phyloP scores from a whole-genome alignment of 2,888 invertebrate genomes.

The Venusia cambrica region DNA sequence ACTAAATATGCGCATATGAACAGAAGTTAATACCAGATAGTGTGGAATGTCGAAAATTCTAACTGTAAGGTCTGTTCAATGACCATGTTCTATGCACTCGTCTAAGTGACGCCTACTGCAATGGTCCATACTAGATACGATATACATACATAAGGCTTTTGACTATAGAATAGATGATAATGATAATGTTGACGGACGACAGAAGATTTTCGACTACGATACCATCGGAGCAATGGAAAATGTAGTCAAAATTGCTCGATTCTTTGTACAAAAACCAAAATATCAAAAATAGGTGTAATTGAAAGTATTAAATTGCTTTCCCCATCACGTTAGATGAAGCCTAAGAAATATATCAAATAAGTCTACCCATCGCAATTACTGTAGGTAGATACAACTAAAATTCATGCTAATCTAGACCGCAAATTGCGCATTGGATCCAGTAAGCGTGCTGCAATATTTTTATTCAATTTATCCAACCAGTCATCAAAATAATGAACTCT shows the following conservation, averaged over 20 bases:
- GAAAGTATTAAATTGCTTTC: too few species aligned
- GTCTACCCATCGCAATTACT: conserved; percentile 11
- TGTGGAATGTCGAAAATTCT: conserved; percentile 64
- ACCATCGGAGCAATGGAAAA: too few species aligned
- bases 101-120: too few species aligned
- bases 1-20: conserved; percentile 39
- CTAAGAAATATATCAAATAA: conserved; percentile 3
- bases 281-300: too few species aligned
- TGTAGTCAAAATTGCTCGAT: too few species aligned
- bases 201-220: too few species aligned
- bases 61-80: conserved; percentile 52
- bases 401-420: conserved; percentile 26
- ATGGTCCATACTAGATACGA: too few species aligned
- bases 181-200: too few species aligned
- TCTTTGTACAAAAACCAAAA: too few species aligned
- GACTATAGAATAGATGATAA: too few species aligned
- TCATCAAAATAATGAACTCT: conserved; percentile 23
- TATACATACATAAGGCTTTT: too few species aligned
- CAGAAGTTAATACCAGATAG: conserved; percentile 38
- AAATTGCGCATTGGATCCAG: conserved; percentile 28
- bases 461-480: conserved; percentile 29
- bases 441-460: conserved; percentile 27
- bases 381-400: conserved; percentile 7
- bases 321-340: too few species aligned
- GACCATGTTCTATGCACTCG: conserved; percentile 4